Percentiles rank a stretch among this genome's conserved stretches.
Conservation (phyloP, 2,888 invertebrate species). For the Ariolimax columbianus region DNA sequence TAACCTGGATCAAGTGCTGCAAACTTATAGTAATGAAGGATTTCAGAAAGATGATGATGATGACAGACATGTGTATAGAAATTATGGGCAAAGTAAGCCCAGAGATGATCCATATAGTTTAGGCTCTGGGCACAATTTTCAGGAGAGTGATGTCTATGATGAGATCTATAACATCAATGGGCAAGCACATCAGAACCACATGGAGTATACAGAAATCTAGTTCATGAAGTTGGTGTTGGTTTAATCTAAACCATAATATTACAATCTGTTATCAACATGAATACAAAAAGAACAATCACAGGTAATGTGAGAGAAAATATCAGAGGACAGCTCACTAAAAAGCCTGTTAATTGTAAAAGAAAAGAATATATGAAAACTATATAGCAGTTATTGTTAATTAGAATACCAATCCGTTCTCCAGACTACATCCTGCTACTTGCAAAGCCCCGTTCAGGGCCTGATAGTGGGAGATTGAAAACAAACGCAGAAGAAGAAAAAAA, state of each 20-base stretch:
- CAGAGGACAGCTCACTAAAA: not conserved
- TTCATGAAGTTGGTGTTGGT: not conserved
- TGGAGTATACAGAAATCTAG: conserved; percentile 66
- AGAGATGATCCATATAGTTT: not conserved
- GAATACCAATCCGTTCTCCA: too few species aligned
- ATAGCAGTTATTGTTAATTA: too few species aligned
- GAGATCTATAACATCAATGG: conserved; percentile 61
- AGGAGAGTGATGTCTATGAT: conserved; percentile 7
- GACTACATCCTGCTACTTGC: too few species aligned
- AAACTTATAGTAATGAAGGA: conserved; percentile 33
- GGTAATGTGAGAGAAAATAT: not conserved
- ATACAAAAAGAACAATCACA: not conserved
- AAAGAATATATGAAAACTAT: too few species aligned
- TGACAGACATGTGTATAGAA: not conserved
- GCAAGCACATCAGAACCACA: conserved; percentile 62
- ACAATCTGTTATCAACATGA: not conserved
- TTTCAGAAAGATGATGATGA: not conserved
- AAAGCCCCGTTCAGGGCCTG: too few species aligned
- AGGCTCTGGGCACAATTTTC: too few species aligned
- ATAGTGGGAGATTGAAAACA: too few species aligned
- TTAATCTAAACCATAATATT: not conserved
- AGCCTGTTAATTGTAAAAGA: too few species aligned
- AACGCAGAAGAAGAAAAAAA: too few species aligned
- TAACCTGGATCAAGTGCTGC: conserved; percentile 34
- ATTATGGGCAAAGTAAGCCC: not conserved